phyloP scores from a whole-genome alignment of 2,888 invertebrate species.

The Polymixis flavicincta region DNA sequence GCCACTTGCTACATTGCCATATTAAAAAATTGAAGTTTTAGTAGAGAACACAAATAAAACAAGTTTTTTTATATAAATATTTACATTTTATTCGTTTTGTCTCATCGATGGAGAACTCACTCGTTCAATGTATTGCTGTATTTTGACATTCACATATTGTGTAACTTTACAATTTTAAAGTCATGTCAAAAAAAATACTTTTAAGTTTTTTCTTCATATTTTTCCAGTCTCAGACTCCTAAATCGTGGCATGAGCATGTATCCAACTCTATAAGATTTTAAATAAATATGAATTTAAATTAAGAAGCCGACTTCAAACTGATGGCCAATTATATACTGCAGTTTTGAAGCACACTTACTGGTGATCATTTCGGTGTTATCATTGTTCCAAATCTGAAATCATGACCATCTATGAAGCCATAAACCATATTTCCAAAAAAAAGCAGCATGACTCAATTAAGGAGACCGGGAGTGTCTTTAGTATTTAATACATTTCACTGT shows the following conservation, averaged over 20 bases:
- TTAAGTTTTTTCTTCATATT: background rate
- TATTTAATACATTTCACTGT: background rate
- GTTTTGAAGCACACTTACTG: background rate
- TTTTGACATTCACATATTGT: conserved; percentile 47
- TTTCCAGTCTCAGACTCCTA: too few relatives aligned
- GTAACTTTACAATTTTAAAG: conserved; percentile 45
- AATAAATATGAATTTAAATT: background rate
- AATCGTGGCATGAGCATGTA: background rate
- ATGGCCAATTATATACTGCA: background rate
- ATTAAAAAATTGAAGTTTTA: background rate
- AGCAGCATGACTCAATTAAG: background rate
- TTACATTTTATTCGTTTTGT: conserved; percentile 83
- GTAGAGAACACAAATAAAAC: conserved; percentile 72
- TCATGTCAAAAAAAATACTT: conserved; percentile 5
- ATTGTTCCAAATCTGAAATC: background rate
- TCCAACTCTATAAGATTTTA: background rate
- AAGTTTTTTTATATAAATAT: conserved; percentile 80
- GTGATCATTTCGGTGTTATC: background rate
- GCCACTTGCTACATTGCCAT: background rate
- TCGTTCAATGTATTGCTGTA: conserved; percentile 64
- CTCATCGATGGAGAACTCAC: conserved; percentile 68
- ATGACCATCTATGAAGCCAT: background rate
- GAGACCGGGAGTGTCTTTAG: background rate
- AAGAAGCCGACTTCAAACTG: background rate
- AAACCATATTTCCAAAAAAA: background rate